Percentiles rank a stretch among this genome's conserved stretches.
Evolutionary conservation across 1,140 invertebrate species (phyloP).

Genomic region (Hypsibius dujardini): DNA sequence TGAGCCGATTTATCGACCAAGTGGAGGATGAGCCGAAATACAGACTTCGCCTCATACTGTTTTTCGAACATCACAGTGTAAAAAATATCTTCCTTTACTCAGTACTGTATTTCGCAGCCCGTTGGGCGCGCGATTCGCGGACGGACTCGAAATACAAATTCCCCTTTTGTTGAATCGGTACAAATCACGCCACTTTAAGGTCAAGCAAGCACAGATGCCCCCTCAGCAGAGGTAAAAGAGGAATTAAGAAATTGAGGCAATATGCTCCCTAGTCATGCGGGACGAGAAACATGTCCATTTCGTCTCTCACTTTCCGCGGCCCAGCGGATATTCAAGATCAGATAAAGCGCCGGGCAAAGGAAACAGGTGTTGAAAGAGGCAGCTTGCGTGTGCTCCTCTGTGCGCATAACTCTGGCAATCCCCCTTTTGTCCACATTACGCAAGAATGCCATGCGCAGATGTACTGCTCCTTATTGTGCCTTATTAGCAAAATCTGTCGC

Average conservation of each 20-base stretch:
- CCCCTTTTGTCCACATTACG: neutral
- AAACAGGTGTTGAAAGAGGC: slow-evolving; percentile 1
- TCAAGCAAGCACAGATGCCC: neutral
- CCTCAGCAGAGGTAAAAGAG: neutral
- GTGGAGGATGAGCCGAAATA: too few species aligned
- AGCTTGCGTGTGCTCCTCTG: neutral
- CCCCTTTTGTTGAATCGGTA: neutral
- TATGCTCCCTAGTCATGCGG: neutral
- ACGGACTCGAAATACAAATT: too few species aligned
- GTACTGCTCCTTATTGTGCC: neutral
- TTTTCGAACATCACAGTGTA: too few species aligned
- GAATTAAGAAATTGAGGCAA: neutral
- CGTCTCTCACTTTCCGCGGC: neutral
- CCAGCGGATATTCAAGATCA: neutral
- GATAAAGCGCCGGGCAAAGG: neutral
- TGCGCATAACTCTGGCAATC: neutral
- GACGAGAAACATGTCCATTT: neutral
- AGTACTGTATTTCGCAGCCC: too few species aligned
- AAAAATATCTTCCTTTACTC: too few species aligned
- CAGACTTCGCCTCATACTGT: too few species aligned
- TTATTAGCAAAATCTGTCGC: slow-evolving; percentile 3
- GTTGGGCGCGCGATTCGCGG: too few species aligned
- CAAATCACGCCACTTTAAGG: neutral
- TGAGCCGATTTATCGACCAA: too few species aligned
- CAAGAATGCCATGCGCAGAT: neutral